Evolutionary conservation across 2,888 invertebrate species (phyloP).

Genomic region (Embidobia sp.): DNA sequence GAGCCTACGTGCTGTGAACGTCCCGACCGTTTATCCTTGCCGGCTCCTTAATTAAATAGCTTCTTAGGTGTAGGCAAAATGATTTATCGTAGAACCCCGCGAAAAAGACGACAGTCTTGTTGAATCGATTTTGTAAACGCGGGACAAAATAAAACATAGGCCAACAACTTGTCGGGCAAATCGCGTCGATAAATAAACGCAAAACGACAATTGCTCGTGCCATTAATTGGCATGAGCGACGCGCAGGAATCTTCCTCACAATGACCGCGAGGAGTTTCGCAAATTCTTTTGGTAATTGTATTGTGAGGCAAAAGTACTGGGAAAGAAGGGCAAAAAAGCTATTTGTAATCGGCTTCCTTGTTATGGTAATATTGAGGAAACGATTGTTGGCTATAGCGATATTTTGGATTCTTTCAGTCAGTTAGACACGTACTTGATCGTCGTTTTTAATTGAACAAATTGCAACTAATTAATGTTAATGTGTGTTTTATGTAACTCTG

Average conservation of each 20-base stretch:
- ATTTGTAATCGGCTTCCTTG: constrained; percentile 9
- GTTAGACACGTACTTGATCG: too few species aligned
- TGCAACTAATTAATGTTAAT: too few species aligned
- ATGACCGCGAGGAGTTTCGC: constrained; percentile 5
- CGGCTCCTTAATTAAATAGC: constrained; percentile 48
- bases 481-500: too few species aligned
- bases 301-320: neutral
- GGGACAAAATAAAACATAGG: constrained; percentile 10
- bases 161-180: constrained; percentile 45
- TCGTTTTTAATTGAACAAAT: too few species aligned
- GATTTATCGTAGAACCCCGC: constrained; percentile 23
- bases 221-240: constrained; percentile 31
- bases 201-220: constrained; percentile 27
- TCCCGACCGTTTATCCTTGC: constrained; percentile 31
- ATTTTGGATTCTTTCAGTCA: too few species aligned
- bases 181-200: constrained; percentile 47
- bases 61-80: constrained; percentile 43
- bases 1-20: constrained; percentile 27
- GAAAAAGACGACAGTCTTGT: constrained; percentile 39
- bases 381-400: too few species aligned
- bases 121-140: constrained; percentile 4
- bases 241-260: constrained; percentile 17
- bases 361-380: too few species aligned
- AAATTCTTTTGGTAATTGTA: too few species aligned
- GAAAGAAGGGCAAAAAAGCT: constrained; percentile 2